These are phyloP conservation scores for Notodonta dromedarius DNA, from an alignment of 2,888 invertebrate species.

Conservation along the genomic window DNA sequence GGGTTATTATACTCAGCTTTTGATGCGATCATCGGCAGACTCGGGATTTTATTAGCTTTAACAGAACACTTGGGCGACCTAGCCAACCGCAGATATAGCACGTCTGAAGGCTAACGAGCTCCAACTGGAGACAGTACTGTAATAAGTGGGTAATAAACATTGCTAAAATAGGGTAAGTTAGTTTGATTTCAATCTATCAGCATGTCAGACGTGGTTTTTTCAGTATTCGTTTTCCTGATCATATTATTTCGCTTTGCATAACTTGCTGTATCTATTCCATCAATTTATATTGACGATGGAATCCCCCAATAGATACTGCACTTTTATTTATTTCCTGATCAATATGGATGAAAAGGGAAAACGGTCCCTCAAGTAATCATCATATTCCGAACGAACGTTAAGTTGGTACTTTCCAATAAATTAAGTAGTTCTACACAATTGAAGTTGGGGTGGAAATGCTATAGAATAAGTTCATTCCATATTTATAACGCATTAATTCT, in stretches of 20 bases:
- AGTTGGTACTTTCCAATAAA: background rate
- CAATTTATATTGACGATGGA: no score
- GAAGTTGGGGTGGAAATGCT: background rate
- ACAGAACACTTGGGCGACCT: conserved; percentile 3
- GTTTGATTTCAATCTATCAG: background rate
- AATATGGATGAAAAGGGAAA: background rate
- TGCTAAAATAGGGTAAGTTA: background rate
- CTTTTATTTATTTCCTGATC: conserved; percentile 1
- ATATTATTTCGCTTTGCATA: no score
- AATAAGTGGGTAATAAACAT: background rate
- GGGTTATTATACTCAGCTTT: background rate
- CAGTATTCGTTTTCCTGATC: no score
- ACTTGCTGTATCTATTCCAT: no score
- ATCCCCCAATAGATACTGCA: background rate
- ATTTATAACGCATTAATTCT: conserved; percentile 2
- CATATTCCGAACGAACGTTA: background rate
- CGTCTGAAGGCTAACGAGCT: conserved; percentile 3
- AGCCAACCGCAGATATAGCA: conserved; percentile 1
- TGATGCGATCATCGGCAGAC: background rate
- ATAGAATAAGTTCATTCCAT: background rate
- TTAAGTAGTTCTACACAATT: background rate
- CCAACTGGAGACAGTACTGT: background rate
- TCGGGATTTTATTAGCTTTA: background rate
- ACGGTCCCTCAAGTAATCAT: background rate
- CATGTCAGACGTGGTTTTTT: background rate